Conservation (phyloP, 2,888 invertebrate species). For the Noctua janthina region DNA sequence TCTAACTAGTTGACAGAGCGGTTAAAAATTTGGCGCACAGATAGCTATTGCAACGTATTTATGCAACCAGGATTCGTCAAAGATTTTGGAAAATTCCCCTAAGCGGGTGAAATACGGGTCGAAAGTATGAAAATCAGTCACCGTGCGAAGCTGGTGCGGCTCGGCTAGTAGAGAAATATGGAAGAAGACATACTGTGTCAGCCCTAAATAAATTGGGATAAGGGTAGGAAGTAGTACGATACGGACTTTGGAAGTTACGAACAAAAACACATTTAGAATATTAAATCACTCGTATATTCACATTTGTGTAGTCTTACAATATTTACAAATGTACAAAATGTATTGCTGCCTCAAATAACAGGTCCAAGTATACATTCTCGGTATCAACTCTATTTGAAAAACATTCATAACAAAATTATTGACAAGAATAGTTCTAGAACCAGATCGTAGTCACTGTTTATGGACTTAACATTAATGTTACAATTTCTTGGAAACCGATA, state of each 20-base stretch:
- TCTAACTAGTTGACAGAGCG: background rate
- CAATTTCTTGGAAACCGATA: constrained; percentile 25
- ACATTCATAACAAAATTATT: constrained; percentile 53
- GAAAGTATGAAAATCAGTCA: background rate
- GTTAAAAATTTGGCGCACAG: background rate
- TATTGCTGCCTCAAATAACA: constrained; percentile 68
- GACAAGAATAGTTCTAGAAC: constrained; percentile 42
- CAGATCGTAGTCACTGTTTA: constrained; percentile 2
- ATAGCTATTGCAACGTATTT: background rate
- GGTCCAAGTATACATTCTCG: constrained; percentile 43
- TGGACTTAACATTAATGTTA: constrained; percentile 21
- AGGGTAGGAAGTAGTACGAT: background rate
- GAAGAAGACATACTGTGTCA: background rate
- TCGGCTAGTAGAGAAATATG: background rate
- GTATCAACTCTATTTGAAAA: constrained; percentile 46
- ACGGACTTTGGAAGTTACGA: constrained; percentile 3
- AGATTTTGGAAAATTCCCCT: background rate
- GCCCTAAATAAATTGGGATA: background rate
- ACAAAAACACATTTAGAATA: constrained; percentile 72
- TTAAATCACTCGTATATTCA: constrained; percentile 88
- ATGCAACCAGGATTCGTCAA: background rate
- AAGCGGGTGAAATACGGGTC: background rate
- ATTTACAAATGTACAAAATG: constrained; percentile 87
- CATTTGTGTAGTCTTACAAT: constrained; percentile 79
- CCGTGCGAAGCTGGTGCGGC: background rate